Base-by-base conservation (phyloP, 2,113 vertebrate genomes). In the Megaceryle torquata region DNA sequence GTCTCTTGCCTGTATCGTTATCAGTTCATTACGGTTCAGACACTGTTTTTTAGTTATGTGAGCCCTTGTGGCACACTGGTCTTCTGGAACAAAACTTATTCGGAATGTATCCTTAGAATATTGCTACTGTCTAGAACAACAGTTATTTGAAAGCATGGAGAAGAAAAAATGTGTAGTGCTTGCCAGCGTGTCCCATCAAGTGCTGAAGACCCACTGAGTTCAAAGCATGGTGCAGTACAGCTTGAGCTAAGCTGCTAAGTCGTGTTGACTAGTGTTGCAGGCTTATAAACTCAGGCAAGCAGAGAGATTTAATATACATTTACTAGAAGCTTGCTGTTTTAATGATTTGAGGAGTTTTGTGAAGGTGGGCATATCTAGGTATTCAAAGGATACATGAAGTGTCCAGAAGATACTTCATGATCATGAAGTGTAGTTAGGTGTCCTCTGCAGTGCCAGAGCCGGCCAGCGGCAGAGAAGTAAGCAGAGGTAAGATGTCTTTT, bases 211-310 rank as follows among this genome's bases (percentile, higher is more conserved):
- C 28, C 37, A 19, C 31, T 11, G 35, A 41, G 53, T 63, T 95
- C 60, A 67, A 65, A 84, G 14, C 28, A 8, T 5, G 8, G 13
- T 29, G 43, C 74, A 17, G 43, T 54, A 28, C 31, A 53, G 68
- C 28, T 53, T 44, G 31, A 74, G 68, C 44, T 69, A 21, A 20
- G 25, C 57, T 77, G 50, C 26, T 4, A 26, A 80, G 63, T 18
- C 24, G 54, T 12, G 8, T 6, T 57, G 68, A 77, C 31, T 14
- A 83, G 68, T 15, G 56, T 44, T 92, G 69, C 43, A 43, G n/a
- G 56, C 53, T 67, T 0, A 0, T 35, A 11, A 6, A 39, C 43
- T 78, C 50, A 14, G 37, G 41, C 35, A 59, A 5, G 1, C 26
- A 41, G 16, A 11, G 2, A 1, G 29, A 57, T 88, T 83, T 60